Conservation (phyloP, 2,888 invertebrate species). For the Euzophera pinguis region DNA sequence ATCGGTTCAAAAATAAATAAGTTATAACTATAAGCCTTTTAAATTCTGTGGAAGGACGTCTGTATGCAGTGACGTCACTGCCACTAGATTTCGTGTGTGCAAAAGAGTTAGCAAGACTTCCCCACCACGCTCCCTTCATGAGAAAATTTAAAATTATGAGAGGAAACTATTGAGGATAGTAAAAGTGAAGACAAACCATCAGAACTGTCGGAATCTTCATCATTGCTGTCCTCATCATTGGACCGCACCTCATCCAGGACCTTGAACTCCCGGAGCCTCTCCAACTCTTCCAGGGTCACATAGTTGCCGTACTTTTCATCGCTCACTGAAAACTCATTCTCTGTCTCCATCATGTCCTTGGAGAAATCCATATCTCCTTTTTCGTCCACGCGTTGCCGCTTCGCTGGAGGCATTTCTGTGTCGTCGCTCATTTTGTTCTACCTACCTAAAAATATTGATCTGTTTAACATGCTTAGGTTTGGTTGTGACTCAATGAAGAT, state of each 20-base stretch:
- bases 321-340: constrained; percentile 19
- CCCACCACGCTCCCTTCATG: no score
- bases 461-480: constrained; percentile 23
- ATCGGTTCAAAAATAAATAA: no score
- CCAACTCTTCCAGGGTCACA: constrained; percentile 51
- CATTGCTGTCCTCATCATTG: constrained; percentile 64
- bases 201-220: constrained; percentile 56
- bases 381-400: constrained; percentile 36
- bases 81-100: no score
- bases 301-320: constrained; percentile 43
- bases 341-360: constrained; percentile 22
- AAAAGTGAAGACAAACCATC: constrained; percentile 37
- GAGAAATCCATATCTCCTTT: constrained; percentile 15
- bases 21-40: no score
- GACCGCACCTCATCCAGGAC: constrained; percentile 69
- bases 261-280: constrained; percentile 60
- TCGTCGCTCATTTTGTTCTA: constrained; percentile 33
- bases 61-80: no score
- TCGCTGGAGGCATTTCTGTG: constrained; percentile 33
- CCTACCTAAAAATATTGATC: constrained; percentile 35
- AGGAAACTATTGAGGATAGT: no score
- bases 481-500: no score
- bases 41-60: no score
- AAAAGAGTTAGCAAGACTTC: no score
- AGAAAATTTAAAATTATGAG: no score